Conservation (phyloP, 2,797 vertebrate species). For the Pogonophryne albipinna region DNA sequence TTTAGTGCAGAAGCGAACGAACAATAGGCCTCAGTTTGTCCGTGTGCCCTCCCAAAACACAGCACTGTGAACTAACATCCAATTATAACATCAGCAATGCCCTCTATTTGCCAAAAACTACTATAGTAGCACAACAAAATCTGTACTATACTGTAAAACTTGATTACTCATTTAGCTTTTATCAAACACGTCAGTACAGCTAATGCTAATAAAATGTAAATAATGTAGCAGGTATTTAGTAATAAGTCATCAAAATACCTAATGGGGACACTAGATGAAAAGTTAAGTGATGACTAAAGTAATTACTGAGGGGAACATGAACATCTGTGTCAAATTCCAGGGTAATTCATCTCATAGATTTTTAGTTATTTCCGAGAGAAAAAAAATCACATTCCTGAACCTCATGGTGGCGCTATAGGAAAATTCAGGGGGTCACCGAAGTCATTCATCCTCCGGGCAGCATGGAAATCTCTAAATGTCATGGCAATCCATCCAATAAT, state of each 20-base stretch:
- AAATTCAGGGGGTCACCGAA: not conserved
- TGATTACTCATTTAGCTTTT: too few species aligned
- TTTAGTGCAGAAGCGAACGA: constrained; percentile 63
- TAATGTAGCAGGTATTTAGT: not conserved
- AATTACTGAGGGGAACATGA: not conserved
- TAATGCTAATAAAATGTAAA: not conserved
- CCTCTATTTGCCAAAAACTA: constrained; percentile 56
- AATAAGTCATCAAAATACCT: not conserved
- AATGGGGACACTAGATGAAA: not conserved
- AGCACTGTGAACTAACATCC: constrained; percentile 69
- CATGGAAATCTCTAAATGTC: not conserved
- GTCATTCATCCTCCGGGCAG: not conserved
- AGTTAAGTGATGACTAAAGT: not conserved
- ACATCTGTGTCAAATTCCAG: constrained; percentile 6
- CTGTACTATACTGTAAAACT: constrained; percentile 31
- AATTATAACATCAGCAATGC: constrained; percentile 62
- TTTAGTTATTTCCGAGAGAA: not conserved
- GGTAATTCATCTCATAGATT: not conserved
- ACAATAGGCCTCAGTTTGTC: constrained; percentile 72
- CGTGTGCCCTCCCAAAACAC: constrained; percentile 53
- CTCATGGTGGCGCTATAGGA: not conserved
- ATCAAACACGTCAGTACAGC: too few species aligned
- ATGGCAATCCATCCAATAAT: not conserved
- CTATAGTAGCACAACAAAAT: constrained; percentile 62
- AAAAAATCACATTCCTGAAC: not conserved